A percentile compares a stretch with the other conserved stretches of the same genome.
These are phyloP conservation scores for Phallusia fumigata DNA, from an alignment of 23 tunicate species.

Conservation along the genomic window DNA sequence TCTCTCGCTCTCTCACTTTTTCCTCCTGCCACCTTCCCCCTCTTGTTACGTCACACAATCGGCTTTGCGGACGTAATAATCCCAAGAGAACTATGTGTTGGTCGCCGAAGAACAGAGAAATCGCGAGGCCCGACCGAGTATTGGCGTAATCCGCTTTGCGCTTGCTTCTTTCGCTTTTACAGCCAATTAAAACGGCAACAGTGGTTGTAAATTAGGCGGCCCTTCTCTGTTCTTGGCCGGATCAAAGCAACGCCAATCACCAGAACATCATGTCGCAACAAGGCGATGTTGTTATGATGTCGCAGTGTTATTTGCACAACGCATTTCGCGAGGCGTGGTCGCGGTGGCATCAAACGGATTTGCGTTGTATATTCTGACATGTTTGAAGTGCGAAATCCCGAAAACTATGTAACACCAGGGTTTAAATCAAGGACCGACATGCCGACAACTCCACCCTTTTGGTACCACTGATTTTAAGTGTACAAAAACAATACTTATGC, in stretches of 20 bases:
- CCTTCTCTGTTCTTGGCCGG: neutral
- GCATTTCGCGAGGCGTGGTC: neutral
- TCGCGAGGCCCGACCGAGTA: neutral
- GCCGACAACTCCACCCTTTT: neutral
- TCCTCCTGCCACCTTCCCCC: neutral
- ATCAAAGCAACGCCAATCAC: slow-evolving; percentile 1
- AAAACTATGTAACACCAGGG: neutral
- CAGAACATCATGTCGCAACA: neutral
- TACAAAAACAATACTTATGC: too few relatives aligned
- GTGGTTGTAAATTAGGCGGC: slow-evolving; percentile 36
- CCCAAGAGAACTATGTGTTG: neutral
- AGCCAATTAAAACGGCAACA: slow-evolving; percentile 20
- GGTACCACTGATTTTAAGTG: too few relatives aligned
- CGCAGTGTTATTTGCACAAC: neutral
- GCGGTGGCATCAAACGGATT: neutral
- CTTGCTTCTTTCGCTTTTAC: slow-evolving; percentile 8
- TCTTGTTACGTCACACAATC: slow-evolving; percentile 6
- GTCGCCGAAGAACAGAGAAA: slow-evolving; percentile 1
- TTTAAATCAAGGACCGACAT: neutral
- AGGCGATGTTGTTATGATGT: neutral
- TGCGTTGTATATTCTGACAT: neutral
- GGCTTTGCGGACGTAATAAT: slow-evolving; percentile 14
- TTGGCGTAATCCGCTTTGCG: slow-evolving; percentile 1
- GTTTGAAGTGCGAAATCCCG: neutral
- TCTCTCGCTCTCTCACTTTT: slow-evolving; percentile 13